These are phyloP conservation scores for Linurgus olivaceus DNA, from an alignment of 2,797 vertebrate genomes.

Conservation along the genomic window DNA sequence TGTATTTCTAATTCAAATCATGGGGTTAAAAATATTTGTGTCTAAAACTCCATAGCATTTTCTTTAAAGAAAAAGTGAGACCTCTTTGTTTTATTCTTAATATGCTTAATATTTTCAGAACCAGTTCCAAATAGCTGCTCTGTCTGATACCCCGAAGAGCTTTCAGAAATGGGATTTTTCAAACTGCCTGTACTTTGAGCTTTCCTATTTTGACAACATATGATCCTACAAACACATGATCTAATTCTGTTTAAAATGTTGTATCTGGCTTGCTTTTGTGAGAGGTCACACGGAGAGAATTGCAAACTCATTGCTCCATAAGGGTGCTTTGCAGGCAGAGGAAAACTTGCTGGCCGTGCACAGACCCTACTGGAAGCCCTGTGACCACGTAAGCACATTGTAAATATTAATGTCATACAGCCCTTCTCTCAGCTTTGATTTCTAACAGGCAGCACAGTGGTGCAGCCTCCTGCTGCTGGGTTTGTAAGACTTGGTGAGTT, in stretches of 20 bases:
- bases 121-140: background rate
- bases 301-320: background rate
- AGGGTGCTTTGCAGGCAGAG: accelerated
- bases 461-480: background rate
- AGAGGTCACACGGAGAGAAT: background rate
- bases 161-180: background rate
- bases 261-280: background rate
- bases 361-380: background rate
- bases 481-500: background rate
- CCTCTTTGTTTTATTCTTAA: background rate
- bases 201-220: background rate
- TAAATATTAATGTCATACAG: background rate
- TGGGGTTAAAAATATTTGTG: background rate
- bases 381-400: background rate
- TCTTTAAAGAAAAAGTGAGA: background rate
- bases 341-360: background rate
- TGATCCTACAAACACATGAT: background rate
- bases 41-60: background rate
- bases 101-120: background rate
- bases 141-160: background rate
- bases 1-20: background rate
- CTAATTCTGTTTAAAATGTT: background rate
- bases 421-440: background rate
- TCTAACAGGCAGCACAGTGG: background rate
- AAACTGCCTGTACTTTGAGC: background rate